Percentiles rank a stretch among this genome's conserved stretches.
These are phyloP conservation scores for Gari tellinella DNA, from an alignment of 2,888 invertebrate genomes.

Conservation along the genomic window DNA sequence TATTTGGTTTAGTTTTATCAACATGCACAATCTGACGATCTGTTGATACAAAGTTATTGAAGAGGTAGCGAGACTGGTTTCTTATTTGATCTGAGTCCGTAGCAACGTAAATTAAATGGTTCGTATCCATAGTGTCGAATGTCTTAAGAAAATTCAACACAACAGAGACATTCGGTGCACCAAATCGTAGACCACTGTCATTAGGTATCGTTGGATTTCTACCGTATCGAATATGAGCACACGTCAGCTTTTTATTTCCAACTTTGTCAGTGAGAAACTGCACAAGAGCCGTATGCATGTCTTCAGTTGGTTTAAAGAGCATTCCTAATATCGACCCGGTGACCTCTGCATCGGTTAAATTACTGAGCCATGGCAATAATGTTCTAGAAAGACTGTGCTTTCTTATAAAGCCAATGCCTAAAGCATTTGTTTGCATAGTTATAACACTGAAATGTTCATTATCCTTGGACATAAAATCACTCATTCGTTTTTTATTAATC, in stretches of 20 bases:
- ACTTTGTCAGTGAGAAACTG: neutral
- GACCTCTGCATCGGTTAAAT: too few species aligned
- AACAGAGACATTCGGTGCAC: too few species aligned
- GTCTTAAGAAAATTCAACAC: too few species aligned
- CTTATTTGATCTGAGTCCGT: slow-evolving; percentile 31
- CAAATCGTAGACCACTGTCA: too few species aligned
- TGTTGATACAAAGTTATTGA: slow-evolving; percentile 9
- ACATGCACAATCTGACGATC: slow-evolving; percentile 37
- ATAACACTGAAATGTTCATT: neutral
- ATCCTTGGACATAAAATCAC: neutral
- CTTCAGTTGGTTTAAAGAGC: slow-evolving; percentile 19
- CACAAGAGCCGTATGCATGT: neutral
- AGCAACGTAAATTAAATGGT: slow-evolving; percentile 26
- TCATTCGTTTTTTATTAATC: neutral
- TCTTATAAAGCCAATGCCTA: slow-evolving; percentile 3
- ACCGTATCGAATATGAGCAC: slow-evolving; percentile 43
- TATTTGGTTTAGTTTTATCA: slow-evolving; percentile 7
- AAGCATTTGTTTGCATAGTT: slow-evolving; percentile 7
- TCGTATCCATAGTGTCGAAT: neutral
- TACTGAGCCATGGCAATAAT: slow-evolving; percentile 17
- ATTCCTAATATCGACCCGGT: too few species aligned
- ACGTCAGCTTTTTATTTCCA: slow-evolving; percentile 12
- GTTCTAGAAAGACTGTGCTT: neutral
- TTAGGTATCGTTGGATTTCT: slow-evolving; percentile 36
- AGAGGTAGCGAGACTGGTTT: neutral